Conservation (phyloP, 2,888 invertebrate genomes). For the Ornithoptera priamus region DNA sequence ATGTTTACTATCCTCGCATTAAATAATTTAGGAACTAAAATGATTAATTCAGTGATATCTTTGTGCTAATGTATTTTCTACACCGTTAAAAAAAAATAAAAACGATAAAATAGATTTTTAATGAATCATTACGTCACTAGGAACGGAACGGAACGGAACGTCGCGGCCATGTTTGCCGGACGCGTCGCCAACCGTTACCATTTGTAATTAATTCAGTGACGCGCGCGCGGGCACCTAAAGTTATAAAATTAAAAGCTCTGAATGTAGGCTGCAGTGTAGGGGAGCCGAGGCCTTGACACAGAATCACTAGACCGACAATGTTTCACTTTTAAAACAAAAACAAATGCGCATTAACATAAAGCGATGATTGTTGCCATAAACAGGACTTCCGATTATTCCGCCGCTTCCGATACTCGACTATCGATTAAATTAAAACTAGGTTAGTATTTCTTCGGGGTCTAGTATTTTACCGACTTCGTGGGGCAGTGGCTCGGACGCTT, state of each 20-base stretch:
- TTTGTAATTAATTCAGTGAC: slow-evolving; percentile 27
- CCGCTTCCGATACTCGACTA: not conserved
- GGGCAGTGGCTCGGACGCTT: too few species aligned
- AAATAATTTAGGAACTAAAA: too few species aligned
- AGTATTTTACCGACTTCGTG: too few species aligned
- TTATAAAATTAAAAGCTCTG: slow-evolving; percentile 28
- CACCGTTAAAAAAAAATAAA: not conserved
- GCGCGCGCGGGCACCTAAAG: slow-evolving; percentile 20
- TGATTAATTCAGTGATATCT: too few species aligned
- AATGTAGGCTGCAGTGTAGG: slow-evolving; percentile 27
- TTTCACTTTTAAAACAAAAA: slow-evolving; percentile 52
- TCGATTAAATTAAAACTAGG: not conserved
- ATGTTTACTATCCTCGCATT: too few species aligned
- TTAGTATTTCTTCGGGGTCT: too few species aligned
- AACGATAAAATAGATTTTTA: not conserved
- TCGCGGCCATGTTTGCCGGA: slow-evolving; percentile 9
- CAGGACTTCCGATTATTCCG: slow-evolving; percentile 14
- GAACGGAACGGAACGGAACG: slow-evolving; percentile 10
- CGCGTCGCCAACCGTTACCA: slow-evolving; percentile 20
- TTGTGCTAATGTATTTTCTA: too few species aligned
- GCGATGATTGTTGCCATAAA: slow-evolving; percentile 15
- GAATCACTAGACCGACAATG: slow-evolving; percentile 56
- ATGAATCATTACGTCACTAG: not conserved
- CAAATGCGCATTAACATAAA: slow-evolving; percentile 27
- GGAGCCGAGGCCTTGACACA: slow-evolving; percentile 55